These are phyloP conservation scores for Magallana ariakensis DNA, from an alignment of 1,140 invertebrate genomes.

Conservation along the genomic window DNA sequence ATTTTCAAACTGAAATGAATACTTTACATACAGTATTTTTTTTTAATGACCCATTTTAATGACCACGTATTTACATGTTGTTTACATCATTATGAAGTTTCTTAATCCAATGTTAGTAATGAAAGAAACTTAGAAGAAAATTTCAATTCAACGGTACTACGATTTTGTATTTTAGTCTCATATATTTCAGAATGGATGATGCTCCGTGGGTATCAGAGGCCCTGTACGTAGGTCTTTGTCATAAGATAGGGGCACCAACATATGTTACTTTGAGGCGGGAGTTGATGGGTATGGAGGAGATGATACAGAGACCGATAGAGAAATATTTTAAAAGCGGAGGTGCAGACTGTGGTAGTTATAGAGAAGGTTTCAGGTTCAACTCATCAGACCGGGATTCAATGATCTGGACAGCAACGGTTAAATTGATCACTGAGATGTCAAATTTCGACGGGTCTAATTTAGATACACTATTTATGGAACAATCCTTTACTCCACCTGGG, in stretches of 20 bases:
- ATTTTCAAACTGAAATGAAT: too few relatives aligned
- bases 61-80: too few relatives aligned
- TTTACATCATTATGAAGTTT: too few relatives aligned
- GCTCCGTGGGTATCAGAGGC: not conserved
- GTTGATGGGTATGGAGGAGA: not conserved
- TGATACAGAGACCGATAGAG: not conserved
- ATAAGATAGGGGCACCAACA: not conserved
- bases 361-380: not conserved
- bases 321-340: not conserved
- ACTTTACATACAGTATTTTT: too few relatives aligned
- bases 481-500: not conserved
- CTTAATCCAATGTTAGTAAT: too few relatives aligned
- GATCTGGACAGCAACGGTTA: not conserved
- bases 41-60: too few relatives aligned
- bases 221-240: not conserved
- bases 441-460: not conserved
- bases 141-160: too few relatives aligned
- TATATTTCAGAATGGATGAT: not conserved
- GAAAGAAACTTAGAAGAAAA: too few relatives aligned
- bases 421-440: not conserved
- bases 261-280: not conserved
- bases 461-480: not conserved
- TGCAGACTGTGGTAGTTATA: not conserved
- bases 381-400: not conserved
- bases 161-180: too few relatives aligned